Evolutionary conservation across 2,888 invertebrate genomes (phyloP).

Genomic region (Caenorhabditis sinica): DNA sequence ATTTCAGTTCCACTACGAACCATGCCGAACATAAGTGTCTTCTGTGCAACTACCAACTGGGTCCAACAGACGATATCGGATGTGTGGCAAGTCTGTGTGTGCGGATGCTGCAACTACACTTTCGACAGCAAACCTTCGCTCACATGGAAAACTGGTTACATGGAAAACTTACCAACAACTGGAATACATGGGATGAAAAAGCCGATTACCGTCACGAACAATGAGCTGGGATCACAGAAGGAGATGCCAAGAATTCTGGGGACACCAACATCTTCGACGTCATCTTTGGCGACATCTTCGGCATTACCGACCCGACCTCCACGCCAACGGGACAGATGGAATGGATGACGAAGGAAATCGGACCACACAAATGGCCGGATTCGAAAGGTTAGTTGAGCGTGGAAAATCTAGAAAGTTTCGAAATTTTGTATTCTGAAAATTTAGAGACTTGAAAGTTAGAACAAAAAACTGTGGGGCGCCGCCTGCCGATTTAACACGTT

Average conservation of each 20-base stretch:
- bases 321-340: too few relatives aligned
- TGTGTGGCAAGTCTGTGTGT: background rate
- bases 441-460: too few relatives aligned
- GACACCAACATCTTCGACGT: background rate
- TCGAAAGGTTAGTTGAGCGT: background rate
- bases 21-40: background rate
- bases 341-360: background rate
- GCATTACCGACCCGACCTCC: too few relatives aligned
- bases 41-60: background rate
- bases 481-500: too few relatives aligned
- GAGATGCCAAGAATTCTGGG: background rate
- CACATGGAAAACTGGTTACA: background rate
- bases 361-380: background rate
- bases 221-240: conserved; percentile 14
- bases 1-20: background rate
- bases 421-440: too few relatives aligned
- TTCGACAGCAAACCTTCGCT: conserved; percentile 1
- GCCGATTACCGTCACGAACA: background rate
- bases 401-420: too few relatives aligned
- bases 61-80: background rate
- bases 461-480: too few relatives aligned
- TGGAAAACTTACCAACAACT: background rate
- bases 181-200: background rate
- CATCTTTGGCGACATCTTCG: too few relatives aligned
- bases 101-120: conserved; percentile 24